Evolutionary conservation across 2,888 invertebrate genomes (phyloP), one percentile per base, ranked within the genome.

Genomic region (Amphipyra berbera): DNA sequence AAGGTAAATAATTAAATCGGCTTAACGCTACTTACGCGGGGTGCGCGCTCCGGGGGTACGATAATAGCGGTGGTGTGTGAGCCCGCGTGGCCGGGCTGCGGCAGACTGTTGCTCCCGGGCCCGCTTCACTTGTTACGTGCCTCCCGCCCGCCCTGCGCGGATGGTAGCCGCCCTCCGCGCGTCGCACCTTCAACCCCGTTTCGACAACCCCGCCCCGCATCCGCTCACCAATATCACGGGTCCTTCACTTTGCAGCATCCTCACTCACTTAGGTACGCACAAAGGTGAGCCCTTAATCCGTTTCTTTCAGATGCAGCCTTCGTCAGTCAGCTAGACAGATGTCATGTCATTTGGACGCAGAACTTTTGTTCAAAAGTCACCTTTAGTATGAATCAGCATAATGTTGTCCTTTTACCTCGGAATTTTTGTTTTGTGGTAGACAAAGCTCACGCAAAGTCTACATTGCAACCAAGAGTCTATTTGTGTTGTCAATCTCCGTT

Each of bases 71-170:
- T 83, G 83, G 82, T 82, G 86, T 85, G 91, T 92, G 89, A 83
- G 84, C 86, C 91, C 94, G 93, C 93, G 93, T 91, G 92, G 92
- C 94, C 93, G 94, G 90, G 94, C 94, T 90, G 89, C 93, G 94
- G 94, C 94, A 95, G 94, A 95, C 94, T 95, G 94, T 95, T 95
- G 94, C 94, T 93, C 94, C 94, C 94, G 89, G 94, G 94, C 86
- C 90, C 93, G 92, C 91, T 92, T 94, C 93, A 94, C 94, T 94
- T 94, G 94, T 94, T 94, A 94, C 94, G 89, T 92, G 91, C 92
- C 90, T 82, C 90, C 91, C 91, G 86, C 90, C 88, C 86, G 86
- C 88, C 89, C 89, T 86, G 88, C 88, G 86, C 88, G 84, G 80
- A 82, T 76, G 82, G 73, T 79, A 78, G 76, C 76, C 81, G 77